Conservation (phyloP, 1,140 invertebrate genomes). For the Drosophila bipectinata region DNA sequence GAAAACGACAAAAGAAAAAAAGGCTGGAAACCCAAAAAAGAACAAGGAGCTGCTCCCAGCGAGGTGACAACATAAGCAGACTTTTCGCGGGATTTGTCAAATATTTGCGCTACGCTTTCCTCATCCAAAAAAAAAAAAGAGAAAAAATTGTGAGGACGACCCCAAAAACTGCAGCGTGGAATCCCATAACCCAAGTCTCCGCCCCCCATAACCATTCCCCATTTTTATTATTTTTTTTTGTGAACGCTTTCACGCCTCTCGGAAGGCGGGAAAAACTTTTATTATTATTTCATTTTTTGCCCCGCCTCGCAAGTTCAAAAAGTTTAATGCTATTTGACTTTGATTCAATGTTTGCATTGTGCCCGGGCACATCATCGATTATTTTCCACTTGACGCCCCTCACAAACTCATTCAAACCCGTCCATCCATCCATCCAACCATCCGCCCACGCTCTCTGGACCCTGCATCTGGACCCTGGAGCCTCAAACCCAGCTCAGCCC, state of each 20-base stretch:
- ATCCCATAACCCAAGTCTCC: constrained; percentile 24
- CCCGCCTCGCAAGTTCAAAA: constrained; percentile 68
- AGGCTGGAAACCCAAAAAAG: background rate
- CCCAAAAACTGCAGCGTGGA: constrained; percentile 31
- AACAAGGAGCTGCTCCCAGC: constrained; percentile 25
- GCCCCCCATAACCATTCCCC: constrained; percentile 3
- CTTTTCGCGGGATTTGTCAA: constrained; percentile 80
- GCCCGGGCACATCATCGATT: constrained; percentile 65
- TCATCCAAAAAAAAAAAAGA: constrained; percentile 53
- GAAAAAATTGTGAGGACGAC: constrained; percentile 20
- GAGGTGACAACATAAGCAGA: constrained; percentile 78
- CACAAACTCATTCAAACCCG: constrained; percentile 28
- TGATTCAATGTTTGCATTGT: constrained; percentile 79
- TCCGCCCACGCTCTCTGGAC: background rate
- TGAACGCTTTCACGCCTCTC: constrained; percentile 57
- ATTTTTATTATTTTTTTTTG: constrained; percentile 6
- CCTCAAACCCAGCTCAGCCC: background rate
- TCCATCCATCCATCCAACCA: background rate
- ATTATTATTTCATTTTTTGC: constrained; percentile 51
- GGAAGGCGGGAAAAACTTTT: constrained; percentile 51
- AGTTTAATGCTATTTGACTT: constrained; percentile 81
- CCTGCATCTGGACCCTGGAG: too few relatives aligned
- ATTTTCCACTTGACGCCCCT: constrained; percentile 54
- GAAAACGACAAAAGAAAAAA: background rate
- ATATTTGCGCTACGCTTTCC: constrained; percentile 77